Evolutionary conservation across 2,113 vertebrate species (phyloP), one percentile per base, ranked within the genome.

Genomic region (Cariama cristata): DNA sequence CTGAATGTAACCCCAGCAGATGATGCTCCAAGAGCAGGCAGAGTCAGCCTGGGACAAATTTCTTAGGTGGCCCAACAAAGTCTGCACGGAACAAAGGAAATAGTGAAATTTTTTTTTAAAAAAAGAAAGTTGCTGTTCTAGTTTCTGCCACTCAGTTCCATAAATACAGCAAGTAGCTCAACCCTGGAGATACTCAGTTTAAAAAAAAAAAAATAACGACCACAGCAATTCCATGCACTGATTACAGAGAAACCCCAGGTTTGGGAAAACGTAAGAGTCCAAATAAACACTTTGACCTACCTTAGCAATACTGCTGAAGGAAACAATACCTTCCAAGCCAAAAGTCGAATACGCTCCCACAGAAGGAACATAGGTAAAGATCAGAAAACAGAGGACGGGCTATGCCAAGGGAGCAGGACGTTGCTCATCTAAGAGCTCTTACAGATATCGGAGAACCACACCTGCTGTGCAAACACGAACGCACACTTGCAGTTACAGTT

Each of bases 371-470:
- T 0, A 10, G 19, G 22, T 19, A 50, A 74, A 86, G 55, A 77
- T 23, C 20, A 80, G 59, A 58, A 77, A 73, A 42, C 10, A 60
- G 9, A 23, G 7, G 15, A 58, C 2, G 3, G 12, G 14, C 63
- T n/a, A 40, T 7, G 47, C 24, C 62, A 66, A 67, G 21, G 55
- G 38, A 79, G 18, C 27, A 75, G 27, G 42, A 71, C 47, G 35
- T 1, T 14, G 22, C 50, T 58, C 35, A 55, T 5, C 52, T 52
- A 11, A 3, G 33, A 86, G 64, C 33, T 79, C 35, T 3, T 18
- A 40, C 0, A 45, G 30, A 3, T 12, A 14, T 0, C 5, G 2
- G 5, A 35, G 35, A 52, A 72, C 30, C 4, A 6, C 49, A 64
- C 14, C 18, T 7, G 20, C 64, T 47, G 23, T 8, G 5, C 44